Conservation (phyloP, 1,140 invertebrate genomes). For the Saccostrea echinata region DNA sequence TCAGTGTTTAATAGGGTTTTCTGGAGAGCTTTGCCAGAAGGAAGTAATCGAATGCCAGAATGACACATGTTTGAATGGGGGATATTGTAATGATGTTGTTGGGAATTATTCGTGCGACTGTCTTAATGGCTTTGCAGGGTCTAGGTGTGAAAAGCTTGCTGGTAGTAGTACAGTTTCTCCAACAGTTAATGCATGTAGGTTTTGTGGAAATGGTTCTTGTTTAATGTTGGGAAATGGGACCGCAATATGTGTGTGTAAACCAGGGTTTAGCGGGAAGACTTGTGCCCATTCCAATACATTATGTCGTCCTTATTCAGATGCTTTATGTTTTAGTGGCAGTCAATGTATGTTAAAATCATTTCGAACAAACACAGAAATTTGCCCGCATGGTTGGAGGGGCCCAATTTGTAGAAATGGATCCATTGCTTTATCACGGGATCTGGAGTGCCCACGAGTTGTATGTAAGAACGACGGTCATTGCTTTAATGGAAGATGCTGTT, state of each 20-base stretch:
- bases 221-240: constrained; percentile 10
- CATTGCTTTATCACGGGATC: constrained; percentile 24
- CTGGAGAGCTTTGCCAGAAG: constrained; percentile 43
- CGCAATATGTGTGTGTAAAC: constrained; percentile 40
- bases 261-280: constrained; percentile 40
- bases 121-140: constrained; percentile 30
- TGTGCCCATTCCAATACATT: not conserved
- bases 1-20: constrained; percentile 9
- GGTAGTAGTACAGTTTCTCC: not conserved
- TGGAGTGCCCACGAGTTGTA: constrained; percentile 46
- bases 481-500: constrained; percentile 52
- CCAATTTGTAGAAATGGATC: constrained; percentile 49
- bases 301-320: constrained; percentile 5
- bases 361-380: constrained; percentile 39
- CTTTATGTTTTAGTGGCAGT: constrained; percentile 7
- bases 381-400: constrained; percentile 43
- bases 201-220: constrained; percentile 53
- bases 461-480: constrained; percentile 59
- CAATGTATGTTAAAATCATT: constrained; percentile 39
- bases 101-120: constrained; percentile 50
- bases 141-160: constrained; percentile 37
- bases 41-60: constrained; percentile 49
- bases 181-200: constrained; percentile 26
- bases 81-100: constrained; percentile 44
- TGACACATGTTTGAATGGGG: constrained; percentile 34